These are phyloP conservation scores for Agonopterix alstromeriana DNA, from an alignment of 2,888 invertebrate species.

Conservation along the genomic window DNA sequence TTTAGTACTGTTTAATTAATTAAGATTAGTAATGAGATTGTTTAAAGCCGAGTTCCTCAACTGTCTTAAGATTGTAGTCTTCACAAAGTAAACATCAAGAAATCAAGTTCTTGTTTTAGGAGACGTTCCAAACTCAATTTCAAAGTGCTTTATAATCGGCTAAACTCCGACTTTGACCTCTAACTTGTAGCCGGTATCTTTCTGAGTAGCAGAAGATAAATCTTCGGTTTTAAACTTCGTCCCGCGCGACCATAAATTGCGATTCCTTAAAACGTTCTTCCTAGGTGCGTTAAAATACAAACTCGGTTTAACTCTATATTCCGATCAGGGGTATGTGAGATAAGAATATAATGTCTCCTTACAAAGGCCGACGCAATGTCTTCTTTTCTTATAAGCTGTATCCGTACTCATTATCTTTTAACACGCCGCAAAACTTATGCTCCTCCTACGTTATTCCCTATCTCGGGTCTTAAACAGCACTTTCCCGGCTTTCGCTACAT, in stretches of 20 bases:
- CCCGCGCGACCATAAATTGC: conserved; percentile 54
- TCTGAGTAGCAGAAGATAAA: conserved; percentile 49
- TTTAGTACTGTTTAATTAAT: too few species aligned
- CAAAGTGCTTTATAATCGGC: conserved; percentile 40
- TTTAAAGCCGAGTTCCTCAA: too few species aligned
- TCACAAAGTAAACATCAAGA: conserved; percentile 9
- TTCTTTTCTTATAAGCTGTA: conserved; percentile 52
- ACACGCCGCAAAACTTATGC: conserved; percentile 64
- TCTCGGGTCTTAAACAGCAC: conserved; percentile 64
- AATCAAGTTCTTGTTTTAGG: conserved; percentile 27
- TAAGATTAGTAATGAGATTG: too few species aligned
- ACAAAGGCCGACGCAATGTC: conserved; percentile 54
- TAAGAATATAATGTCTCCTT: conserved; percentile 57
- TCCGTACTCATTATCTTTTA: conserved; percentile 68
- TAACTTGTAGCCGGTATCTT: conserved; percentile 41
- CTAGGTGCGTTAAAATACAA: conserved; percentile 54
- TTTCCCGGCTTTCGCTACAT: conserved; percentile 56
- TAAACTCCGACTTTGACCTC: conserved; percentile 39
- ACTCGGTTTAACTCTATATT: conserved; percentile 35
- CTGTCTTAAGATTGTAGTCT: not conserved
- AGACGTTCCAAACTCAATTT: conserved; percentile 39
- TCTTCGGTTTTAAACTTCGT: conserved; percentile 53
- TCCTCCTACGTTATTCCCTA: conserved; percentile 55
- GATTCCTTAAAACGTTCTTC: conserved; percentile 42
- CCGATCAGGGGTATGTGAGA: conserved; percentile 36